phyloP scores from a whole-genome alignment of 2,113 vertebrate species.

The Dolichallabes microphthalmus region DNA sequence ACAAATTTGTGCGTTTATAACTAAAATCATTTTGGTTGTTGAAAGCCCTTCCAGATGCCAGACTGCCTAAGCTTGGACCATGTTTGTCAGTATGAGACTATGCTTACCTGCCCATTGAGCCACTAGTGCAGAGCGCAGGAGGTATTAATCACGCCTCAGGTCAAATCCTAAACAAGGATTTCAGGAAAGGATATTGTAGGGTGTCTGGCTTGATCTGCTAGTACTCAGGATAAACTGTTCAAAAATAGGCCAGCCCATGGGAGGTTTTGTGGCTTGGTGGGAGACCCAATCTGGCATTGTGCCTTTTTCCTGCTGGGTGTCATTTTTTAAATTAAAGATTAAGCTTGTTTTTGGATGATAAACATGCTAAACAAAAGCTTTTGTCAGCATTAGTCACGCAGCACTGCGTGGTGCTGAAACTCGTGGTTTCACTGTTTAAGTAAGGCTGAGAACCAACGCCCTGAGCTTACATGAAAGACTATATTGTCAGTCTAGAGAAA shows the following conservation, averaged over 20 bases:
- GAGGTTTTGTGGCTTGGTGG: background rate
- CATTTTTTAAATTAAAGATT: background rate
- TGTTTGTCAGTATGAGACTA: background rate
- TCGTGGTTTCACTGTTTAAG: background rate
- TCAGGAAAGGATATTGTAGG: background rate
- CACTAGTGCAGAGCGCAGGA: background rate
- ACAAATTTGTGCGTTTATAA: background rate
- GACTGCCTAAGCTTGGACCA: background rate
- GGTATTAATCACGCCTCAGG: background rate
- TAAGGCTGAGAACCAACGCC: background rate
- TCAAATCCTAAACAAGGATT: background rate
- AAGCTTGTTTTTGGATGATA: background rate
- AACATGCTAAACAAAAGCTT: constrained; percentile 1
- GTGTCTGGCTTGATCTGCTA: background rate
- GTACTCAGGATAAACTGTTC: background rate
- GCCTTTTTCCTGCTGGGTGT: background rate
- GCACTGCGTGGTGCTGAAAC: background rate
- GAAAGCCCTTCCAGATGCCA: background rate
- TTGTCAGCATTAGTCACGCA: background rate
- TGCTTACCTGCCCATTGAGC: background rate
- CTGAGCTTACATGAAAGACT: background rate
- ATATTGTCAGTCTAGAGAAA: background rate
- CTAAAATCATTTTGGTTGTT: background rate
- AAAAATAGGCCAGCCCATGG: background rate
- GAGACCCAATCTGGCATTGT: background rate